A percentile compares a stretch with the other conserved stretches of the same genome.
Conservation (phyloP, 1,140 invertebrate genomes). For the Chelonus insularis region DNA sequence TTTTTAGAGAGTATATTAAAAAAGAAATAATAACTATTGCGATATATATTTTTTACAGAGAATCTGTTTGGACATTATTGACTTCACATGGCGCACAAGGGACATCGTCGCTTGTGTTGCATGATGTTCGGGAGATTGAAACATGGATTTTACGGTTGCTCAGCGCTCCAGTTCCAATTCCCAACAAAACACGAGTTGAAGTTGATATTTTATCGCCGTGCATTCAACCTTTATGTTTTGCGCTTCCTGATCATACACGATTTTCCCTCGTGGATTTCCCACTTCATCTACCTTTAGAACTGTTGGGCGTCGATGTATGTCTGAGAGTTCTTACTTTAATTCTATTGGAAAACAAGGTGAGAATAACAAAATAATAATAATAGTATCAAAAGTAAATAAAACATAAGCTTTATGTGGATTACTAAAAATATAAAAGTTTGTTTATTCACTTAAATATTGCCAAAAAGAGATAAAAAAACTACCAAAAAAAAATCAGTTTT, state of each 20-base stretch:
- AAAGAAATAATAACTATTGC: too few relatives aligned
- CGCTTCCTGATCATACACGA: conserved; percentile 93
- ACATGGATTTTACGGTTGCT: conserved; percentile 96
- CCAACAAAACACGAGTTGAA: conserved; percentile 93
- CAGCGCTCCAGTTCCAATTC: conserved; percentile 96
- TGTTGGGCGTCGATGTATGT: conserved; percentile 96
- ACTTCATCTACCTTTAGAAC: conserved; percentile 93
- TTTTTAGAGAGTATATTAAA: too few relatives aligned
- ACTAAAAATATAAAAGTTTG: too few relatives aligned
- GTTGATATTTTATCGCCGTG: conserved; percentile 90
- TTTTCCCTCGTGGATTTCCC: conserved; percentile 98
- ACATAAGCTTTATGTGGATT: too few relatives aligned
- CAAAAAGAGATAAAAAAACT: too few relatives aligned
- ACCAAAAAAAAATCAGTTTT: too few relatives aligned
- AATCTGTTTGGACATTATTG: conserved; percentile 89
- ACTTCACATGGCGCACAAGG: conserved; percentile 76
- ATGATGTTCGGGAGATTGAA: conserved; percentile 97
- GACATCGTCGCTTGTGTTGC: conserved; percentile 85
- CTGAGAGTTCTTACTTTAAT: conserved; percentile 94
- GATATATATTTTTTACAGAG: conserved; percentile 64
- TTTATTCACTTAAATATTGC: too few relatives aligned
- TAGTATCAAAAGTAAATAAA: too few relatives aligned
- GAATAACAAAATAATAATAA: conserved; percentile 19
- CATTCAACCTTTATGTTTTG: conserved; percentile 86
- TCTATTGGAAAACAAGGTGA: conserved; percentile 95